Percentiles rank a stretch among this genome's conserved stretches.
phyloP scores from a whole-genome alignment of 2,888 invertebrate species.

The Kryphioiulus occultus region DNA sequence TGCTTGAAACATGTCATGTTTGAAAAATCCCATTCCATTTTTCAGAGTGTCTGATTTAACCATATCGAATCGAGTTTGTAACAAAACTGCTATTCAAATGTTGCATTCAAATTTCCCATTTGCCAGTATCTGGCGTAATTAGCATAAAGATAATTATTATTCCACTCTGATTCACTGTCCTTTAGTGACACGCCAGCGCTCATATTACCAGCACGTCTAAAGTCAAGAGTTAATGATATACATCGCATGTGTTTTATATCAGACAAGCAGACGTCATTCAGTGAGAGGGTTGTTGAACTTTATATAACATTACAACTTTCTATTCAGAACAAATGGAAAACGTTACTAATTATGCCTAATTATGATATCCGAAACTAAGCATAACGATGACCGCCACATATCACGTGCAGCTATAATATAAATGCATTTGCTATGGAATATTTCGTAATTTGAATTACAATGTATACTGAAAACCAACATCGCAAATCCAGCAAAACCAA shows the following conservation, averaged over 20 bases:
- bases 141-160: too few species aligned
- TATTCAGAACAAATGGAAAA: neutral
- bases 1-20: too few species aligned
- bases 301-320: neutral
- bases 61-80: too few species aligned
- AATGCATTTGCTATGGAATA: neutral
- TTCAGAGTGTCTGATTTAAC: too few species aligned
- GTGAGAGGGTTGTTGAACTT: neutral
- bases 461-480: too few species aligned
- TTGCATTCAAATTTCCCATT: too few species aligned
- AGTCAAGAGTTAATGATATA: neutral
- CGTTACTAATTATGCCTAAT: neutral
- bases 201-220: neutral
- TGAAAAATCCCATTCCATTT: too few species aligned
- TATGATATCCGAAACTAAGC: neutral
- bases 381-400: too few species aligned
- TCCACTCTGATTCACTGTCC: too few species aligned
- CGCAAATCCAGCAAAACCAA: too few species aligned
- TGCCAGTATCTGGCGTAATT: too few species aligned
- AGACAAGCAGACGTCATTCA: neutral
- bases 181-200: neutral
- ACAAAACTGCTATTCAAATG: too few species aligned
- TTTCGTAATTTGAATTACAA: neutral
- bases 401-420: neutral
- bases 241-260: neutral